phyloP scores from a whole-genome alignment of 2,113 vertebrate species.

The Syngnathus typhle region DNA sequence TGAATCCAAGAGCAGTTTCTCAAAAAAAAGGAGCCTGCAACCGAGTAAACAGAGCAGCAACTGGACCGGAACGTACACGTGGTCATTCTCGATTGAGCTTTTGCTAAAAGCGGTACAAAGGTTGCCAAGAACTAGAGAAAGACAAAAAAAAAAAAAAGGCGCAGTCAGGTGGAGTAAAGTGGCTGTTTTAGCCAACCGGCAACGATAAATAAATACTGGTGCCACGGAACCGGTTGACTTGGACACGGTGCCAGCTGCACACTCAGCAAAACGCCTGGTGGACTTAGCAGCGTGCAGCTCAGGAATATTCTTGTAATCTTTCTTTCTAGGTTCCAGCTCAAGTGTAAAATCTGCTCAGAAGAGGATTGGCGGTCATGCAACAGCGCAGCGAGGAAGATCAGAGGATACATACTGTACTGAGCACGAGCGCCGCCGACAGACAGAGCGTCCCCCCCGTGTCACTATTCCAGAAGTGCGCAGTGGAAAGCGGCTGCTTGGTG shows the following conservation, averaged over 20 bases:
- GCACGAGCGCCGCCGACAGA: constrained; percentile 66
- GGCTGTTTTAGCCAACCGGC: constrained; percentile 4
- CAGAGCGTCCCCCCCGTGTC: constrained; percentile 56
- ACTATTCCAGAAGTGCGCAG: constrained; percentile 67
- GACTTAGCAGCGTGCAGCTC: constrained; percentile 16
- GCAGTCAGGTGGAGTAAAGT: constrained; percentile 16
- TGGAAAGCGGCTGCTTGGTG: constrained; percentile 62
- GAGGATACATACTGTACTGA: constrained; percentile 75
- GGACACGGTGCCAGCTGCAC: not conserved
- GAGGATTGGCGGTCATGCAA: constrained; percentile 71
- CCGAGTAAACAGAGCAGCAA: constrained; percentile 8
- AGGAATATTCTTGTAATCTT: not conserved
- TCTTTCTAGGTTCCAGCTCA: not conserved
- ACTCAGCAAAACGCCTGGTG: constrained; percentile 4
- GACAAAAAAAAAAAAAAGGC: constrained; percentile 6
- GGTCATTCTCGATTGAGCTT: constrained; percentile 14
- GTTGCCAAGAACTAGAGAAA: not conserved
- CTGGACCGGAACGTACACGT: constrained; percentile 6
- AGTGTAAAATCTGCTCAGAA: constrained; percentile 30
- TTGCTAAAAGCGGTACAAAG: constrained; percentile 8
- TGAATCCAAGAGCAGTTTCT: constrained; percentile 1
- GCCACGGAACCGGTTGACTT: constrained; percentile 3
- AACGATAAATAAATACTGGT: constrained; percentile 1
- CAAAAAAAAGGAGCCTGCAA: constrained; percentile 5
- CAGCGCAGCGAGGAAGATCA: constrained; percentile 72